Percentiles rank a stretch among this genome's conserved stretches.
phyloP scores from a whole-genome alignment of 2,797 vertebrate species.

The Helicolenus hilgendorfi region DNA sequence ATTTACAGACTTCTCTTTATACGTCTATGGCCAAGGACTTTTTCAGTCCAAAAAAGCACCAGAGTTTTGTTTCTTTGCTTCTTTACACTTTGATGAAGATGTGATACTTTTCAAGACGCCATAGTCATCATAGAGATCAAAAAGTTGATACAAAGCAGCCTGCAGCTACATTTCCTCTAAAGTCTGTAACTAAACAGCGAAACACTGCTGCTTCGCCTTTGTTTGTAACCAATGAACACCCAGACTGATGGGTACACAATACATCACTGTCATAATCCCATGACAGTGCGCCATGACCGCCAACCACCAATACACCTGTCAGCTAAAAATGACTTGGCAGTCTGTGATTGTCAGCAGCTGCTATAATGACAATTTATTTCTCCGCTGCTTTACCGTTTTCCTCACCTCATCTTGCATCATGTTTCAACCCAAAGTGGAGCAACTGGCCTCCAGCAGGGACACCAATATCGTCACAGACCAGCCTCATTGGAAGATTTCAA shows the following conservation, averaged over 20 bases:
- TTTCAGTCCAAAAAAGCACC: no score
- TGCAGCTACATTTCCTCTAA: not conserved
- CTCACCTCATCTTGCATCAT: constrained; percentile 40
- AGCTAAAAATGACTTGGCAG: constrained; percentile 80
- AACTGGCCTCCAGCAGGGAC: constrained; percentile 44
- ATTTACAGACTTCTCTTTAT: no score
- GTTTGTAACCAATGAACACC: constrained; percentile 74
- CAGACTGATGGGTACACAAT: constrained; percentile 65
- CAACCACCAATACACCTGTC: constrained; percentile 69
- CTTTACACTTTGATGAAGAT: not conserved
- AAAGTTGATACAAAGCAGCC: not conserved
- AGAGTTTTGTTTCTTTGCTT: no score
- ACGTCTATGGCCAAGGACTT: no score
- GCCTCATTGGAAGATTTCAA: constrained; percentile 50
- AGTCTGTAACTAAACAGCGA: constrained; percentile 12
- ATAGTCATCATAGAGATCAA: not conserved
- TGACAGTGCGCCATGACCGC: constrained; percentile 61
- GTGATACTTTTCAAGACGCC: not conserved
- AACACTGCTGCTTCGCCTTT: constrained; percentile 45
- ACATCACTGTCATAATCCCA: constrained; percentile 76
- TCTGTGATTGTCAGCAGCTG: constrained; percentile 80
- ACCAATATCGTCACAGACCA: constrained; percentile 36
- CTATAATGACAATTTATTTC: constrained; percentile 79
- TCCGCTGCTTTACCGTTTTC: constrained; percentile 39
- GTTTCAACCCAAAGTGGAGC: constrained; percentile 47